These are phyloP conservation scores for Dysmachus trigonus DNA, from an alignment of 2,888 invertebrate species.

Conservation along the genomic window DNA sequence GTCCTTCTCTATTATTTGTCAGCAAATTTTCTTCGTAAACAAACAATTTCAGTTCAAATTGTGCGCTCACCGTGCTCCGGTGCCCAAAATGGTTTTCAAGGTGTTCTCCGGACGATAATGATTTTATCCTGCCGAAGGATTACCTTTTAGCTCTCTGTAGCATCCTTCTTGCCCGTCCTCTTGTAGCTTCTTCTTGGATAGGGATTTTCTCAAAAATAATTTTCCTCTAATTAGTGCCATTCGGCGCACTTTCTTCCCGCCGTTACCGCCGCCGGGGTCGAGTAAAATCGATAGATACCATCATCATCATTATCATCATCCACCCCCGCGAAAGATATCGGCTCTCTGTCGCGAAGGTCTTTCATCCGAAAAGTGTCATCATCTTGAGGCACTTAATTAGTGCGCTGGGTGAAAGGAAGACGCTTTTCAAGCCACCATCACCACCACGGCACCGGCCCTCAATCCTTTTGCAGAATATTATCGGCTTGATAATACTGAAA, in stretches of 20 bases:
- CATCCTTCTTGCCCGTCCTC: no score
- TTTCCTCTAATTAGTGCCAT: conserved; percentile 47
- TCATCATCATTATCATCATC: background rate
- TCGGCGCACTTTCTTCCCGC: background rate
- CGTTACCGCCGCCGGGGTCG: background rate
- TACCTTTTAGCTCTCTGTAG: background rate
- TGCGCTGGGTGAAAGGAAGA: background rate
- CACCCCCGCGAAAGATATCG: conserved; percentile 21
- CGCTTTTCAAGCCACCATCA: background rate
- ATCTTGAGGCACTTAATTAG: conserved; percentile 34
- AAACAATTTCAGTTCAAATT: conserved; percentile 34
- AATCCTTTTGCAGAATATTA: background rate
- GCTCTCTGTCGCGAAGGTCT: background rate
- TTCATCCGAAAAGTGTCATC: conserved; percentile 13
- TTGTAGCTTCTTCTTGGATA: background rate
- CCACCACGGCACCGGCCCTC: background rate
- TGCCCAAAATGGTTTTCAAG: background rate
- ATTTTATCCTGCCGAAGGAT: conserved; percentile 19
- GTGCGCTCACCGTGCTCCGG: background rate
- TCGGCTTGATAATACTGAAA: background rate
- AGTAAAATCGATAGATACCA: conserved; percentile 3
- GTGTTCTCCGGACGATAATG: conserved; percentile 20
- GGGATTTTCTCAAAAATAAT: conserved; percentile 44
- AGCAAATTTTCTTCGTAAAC: conserved; percentile 34
- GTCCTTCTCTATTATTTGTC: conserved; percentile 5